Evolutionary conservation across 1,140 invertebrate genomes (phyloP), one percentile per base, ranked within the genome.

Genomic region (Hylaeus anthracinus): DNA sequence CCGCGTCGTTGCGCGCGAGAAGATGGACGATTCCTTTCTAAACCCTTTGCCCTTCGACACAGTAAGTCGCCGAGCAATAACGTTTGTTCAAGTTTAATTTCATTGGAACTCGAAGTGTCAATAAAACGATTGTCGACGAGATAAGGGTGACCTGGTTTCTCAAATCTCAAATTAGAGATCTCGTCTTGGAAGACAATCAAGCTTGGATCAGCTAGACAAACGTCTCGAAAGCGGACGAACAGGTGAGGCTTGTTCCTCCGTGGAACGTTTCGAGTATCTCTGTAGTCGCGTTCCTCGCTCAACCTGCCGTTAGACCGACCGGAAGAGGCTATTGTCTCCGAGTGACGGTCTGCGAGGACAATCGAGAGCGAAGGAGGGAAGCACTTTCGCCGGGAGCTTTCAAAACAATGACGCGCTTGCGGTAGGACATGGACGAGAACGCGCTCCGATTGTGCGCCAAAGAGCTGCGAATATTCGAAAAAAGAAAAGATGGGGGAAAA

Each of bases 281-380:
- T 12, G 26, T 43, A 3, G 4, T 48, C 43, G 61, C 14, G 75
- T 37, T 53, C 56, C 48, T 26, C 70, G 71, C 39, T 73, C 55
- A 79, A 66, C 43, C 61, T 58, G 41, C 53, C 43, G 77, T 66
- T 79, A 66, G 37, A 73, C 53, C 53, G 41, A 73, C 77, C 71
- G 71, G 71, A 79, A 79, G 71, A 37, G 61, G 63, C 61, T 61
- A 79, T 79, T 79, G 77, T 79, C 77, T 79, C 41, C 15, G 12
- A 79, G 77, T 74, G 77, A 39, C 71, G 70, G 26, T 79, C 61
- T 61, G 71, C 77, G 71, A 79, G 71, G 43, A 74, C 77, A 79
- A 79, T 79, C 71, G 61, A 65, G 61, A 39, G 14, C 61, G 53
- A 66, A 66, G 71, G 37, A 79, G 61, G 43, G n/a, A 74, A 79